Evolutionary conservation across 2,888 invertebrate genomes (phyloP), one percentile per base, ranked within the genome.

Genomic region (Empis stercorea): DNA sequence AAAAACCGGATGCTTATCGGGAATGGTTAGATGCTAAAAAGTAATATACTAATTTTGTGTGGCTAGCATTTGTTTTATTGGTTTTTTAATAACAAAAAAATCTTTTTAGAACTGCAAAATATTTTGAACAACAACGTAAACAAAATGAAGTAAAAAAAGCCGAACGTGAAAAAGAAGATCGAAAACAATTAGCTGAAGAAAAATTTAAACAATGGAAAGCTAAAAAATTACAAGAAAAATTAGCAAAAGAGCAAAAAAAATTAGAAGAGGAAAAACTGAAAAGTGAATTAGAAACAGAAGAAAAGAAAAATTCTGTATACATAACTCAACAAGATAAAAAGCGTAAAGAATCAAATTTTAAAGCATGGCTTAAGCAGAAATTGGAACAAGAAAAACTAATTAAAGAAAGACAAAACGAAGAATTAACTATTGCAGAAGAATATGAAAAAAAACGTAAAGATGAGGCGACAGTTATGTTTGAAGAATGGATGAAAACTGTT

Each of bases 11-110:
- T 20, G 67, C 68, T 4, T 68, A 58, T 43, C 55, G 58, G 5
- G 61, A 57, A 7, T 68, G 67, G 67, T 54, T 56, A 4, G 61
- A 61, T 2, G 60, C 60, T 11, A 68, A 68, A 56, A 58, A 56
- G 56, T 56, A 43, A 10, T 40, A 6, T 10, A n/a, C 7, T 7
- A 23, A 37, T 41, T 10, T 16, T 4, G 32, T 5, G 14, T 17
- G 11, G 5, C n/a, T 11, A n/a, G n/a, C n/a, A n/a, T n/a, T n/a
- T n/a, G n/a, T n/a, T n/a, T n/a, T n/a, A n/a, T n/a, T n/a, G n/a
- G n/a, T n/a, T n/a, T n/a, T n/a, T n/a, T n/a, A n/a, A n/a, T n/a
- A n/a, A n/a, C n/a, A n/a, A n/a, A n/a, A n/a, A n/a, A n/a, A n/a
- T n/a, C n/a, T 13, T 42, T 2, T n/a, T 39, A 52, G 49, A 46